Evolutionary conservation across 2,113 vertebrate genomes (phyloP), one percentile per base, ranked within the genome.

Genomic region (Calonectris borealis): DNA sequence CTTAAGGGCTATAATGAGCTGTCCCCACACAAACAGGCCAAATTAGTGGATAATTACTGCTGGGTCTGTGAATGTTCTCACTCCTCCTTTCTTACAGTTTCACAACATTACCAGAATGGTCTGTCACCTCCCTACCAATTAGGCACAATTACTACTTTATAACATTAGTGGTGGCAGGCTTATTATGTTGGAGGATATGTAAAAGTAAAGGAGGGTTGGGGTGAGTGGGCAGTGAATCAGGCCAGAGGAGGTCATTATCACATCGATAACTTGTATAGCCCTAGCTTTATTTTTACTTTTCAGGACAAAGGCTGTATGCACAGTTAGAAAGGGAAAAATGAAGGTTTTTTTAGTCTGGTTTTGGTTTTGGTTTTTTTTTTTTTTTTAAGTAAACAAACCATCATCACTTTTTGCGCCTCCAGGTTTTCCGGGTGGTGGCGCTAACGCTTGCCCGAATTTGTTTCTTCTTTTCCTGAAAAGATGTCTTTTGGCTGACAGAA

Each of bases 21-120:
- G 98, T 99, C 98, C 98, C 98, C 98, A 99, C 98, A 99, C 99
- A 99, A 99, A 99, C 98, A 98, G 97, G 98, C 98, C 98, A 99
- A 99, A 99, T 99, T 99, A 99, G 99, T 99, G 98, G 99, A 98
- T 99, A 99, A 99, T 99, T 99, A 99, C 98, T 98, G 98, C 98
- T 98, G 97, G 98, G 98, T 98, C 98, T 98, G 98, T 98, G 98
- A 98, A 98, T 97, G 98, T 98, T 98, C 98, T 98, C 98, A 98
- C 98, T 98, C 98, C 98, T 98, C 97, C 98, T 98, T 98, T 98
- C 98, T 98, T 98, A 97, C 89, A 98, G 98, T 98, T 98, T 98
- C 97, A 98, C 98, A 98, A 98, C 98, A 99, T 98, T 99, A 98
- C 98, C 96, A 99, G 98, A 99, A 99, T 99, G 98, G 98, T 98